Evolutionary conservation across 2,797 vertebrate species (phyloP).

Genomic region (Erethizon dorsatum): DNA sequence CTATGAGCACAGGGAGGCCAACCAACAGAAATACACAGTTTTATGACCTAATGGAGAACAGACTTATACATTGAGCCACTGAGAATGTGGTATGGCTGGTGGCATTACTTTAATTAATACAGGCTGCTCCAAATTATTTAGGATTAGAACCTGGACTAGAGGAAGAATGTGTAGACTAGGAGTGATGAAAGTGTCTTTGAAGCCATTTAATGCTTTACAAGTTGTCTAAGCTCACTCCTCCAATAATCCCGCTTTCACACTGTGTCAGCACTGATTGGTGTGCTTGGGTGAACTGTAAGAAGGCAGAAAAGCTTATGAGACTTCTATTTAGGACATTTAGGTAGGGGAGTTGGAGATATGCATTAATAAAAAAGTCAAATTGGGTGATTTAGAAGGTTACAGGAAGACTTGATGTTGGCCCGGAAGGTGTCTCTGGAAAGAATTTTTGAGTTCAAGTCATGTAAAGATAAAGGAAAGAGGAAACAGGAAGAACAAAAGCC

Average conservation of each 20-base stretch:
- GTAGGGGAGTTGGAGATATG: neutral
- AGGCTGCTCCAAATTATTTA: neutral
- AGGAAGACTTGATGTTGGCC: neutral
- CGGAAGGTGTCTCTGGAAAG: neutral
- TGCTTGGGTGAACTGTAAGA: neutral
- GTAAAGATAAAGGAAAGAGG: neutral
- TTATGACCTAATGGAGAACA: neutral
- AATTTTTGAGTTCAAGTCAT: neutral
- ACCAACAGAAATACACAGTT: neutral
- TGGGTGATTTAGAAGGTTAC: neutral
- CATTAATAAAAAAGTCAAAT: neutral
- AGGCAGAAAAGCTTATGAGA: neutral
- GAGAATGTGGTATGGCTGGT: neutral
- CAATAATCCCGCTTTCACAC: neutral
- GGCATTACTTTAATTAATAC: neutral
- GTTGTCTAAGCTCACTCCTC: neutral
- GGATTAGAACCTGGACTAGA: neutral
- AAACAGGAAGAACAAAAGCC: neutral
- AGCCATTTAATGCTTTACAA: constrained; percentile 8
- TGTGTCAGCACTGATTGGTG: neutral
- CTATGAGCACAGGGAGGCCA: neutral
- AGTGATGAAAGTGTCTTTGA: neutral
- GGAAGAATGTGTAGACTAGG: neutral
- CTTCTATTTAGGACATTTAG: neutral
- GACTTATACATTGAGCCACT: neutral